These are phyloP conservation scores for Chirona hameri DNA, from an alignment of 2,888 invertebrate genomes.

Conservation along the genomic window DNA sequence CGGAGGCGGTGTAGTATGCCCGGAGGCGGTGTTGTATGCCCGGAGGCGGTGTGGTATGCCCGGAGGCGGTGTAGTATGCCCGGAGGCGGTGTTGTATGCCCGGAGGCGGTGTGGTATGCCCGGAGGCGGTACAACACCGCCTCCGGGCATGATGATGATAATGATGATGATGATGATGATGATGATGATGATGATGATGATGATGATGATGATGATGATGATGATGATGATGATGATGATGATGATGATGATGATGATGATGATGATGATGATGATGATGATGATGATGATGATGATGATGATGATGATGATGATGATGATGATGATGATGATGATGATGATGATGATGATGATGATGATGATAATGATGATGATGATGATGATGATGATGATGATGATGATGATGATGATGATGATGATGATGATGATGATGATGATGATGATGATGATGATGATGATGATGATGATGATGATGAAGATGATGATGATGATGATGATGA, in stretches of 20 bases:
- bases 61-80: too few relatives aligned
- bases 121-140: too few relatives aligned
- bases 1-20: too few relatives aligned
- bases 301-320: constrained; percentile 22
- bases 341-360: constrained; percentile 22
- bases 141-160: too few relatives aligned
- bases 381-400: constrained; percentile 22
- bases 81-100: too few relatives aligned
- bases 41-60: too few relatives aligned
- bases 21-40: too few relatives aligned
- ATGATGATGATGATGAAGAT: constrained; percentile 12
- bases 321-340: constrained; percentile 22
- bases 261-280: constrained; percentile 22
- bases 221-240: constrained; percentile 22
- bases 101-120: too few relatives aligned
- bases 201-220: constrained; percentile 22
- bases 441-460: constrained; percentile 22
- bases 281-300: constrained; percentile 22
- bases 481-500: too few relatives aligned
- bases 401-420: constrained; percentile 22
- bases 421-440: constrained; percentile 22
- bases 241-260: constrained; percentile 22
- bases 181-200: constrained; percentile 22
- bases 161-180: constrained; percentile 22
- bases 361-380: constrained; percentile 22